Conservation (phyloP, 1,140 invertebrate genomes). For the Neotoxoptera formosana region DNA sequence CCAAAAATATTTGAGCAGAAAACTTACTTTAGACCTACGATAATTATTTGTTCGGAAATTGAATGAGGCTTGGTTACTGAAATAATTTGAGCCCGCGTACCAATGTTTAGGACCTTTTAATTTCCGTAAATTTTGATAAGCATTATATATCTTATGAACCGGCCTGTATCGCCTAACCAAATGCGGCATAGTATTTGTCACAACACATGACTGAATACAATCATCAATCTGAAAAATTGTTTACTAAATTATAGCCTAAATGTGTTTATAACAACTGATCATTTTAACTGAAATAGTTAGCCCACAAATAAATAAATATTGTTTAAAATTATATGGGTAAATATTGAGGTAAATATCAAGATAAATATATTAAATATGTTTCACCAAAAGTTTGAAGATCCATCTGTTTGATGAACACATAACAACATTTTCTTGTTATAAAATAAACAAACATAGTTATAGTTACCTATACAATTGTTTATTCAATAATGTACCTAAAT, state of each 20-base stretch:
- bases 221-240: constrained; percentile 58
- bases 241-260: constrained; percentile 30
- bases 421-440: neutral
- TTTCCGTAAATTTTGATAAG: constrained; percentile 51
- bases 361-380: neutral
- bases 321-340: neutral
- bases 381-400: neutral
- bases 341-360: neutral
- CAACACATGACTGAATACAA: constrained; percentile 59
- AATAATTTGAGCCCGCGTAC: constrained; percentile 47
- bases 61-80: constrained; percentile 48
- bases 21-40: constrained; percentile 57
- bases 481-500: neutral
- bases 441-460: neutral
- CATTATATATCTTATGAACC: constrained; percentile 39
- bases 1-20: constrained; percentile 32
- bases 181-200: constrained; percentile 37
- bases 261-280: neutral
- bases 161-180: constrained; percentile 52
- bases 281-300: neutral
- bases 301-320: neutral
- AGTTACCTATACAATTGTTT: neutral
- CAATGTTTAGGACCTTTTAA: constrained; percentile 48
- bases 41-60: constrained; percentile 57
- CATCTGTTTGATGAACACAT: neutral